Percentiles rank a stretch among this genome's conserved stretches.
These are phyloP conservation scores for Machimus atricapillus DNA, from an alignment of 2,888 invertebrate species.

Conservation along the genomic window DNA sequence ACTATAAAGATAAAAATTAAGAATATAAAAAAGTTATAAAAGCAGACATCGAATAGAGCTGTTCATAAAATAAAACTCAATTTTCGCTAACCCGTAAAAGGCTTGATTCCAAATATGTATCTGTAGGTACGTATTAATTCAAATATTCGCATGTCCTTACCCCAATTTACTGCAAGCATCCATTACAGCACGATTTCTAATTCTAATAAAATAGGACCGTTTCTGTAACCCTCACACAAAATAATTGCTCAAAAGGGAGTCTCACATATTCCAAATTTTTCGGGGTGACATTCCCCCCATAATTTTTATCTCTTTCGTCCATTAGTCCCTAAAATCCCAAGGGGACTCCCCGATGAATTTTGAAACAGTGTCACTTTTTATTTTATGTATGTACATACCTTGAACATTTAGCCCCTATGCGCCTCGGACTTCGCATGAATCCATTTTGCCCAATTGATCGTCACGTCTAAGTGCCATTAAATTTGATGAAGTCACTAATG, in stretches of 20 bases:
- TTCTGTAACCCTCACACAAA: background rate
- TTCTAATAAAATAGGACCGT: background rate
- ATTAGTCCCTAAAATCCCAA: background rate
- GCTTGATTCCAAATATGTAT: no score
- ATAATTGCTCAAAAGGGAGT: background rate
- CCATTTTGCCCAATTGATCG: slow-evolving; percentile 14
- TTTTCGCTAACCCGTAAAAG: no score
- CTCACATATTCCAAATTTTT: background rate
- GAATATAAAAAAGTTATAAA: no score
- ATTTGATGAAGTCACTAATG: slow-evolving; percentile 7
- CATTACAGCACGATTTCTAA: background rate
- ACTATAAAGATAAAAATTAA: no score
- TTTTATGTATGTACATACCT: background rate
- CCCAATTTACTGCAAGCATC: background rate
- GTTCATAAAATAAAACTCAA: no score
- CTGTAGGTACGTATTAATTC: background rate
- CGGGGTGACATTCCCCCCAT: background rate
- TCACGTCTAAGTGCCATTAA: slow-evolving; percentile 1
- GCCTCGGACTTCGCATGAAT: background rate
- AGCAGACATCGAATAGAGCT: no score
- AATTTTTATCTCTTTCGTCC: background rate
- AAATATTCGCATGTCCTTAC: background rate
- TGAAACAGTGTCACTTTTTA: background rate
- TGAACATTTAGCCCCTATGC: background rate
- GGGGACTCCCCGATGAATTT: background rate